These are phyloP conservation scores for Peromyscus aztecus DNA, from an alignment of 2,797 vertebrate species.

Conservation along the genomic window DNA sequence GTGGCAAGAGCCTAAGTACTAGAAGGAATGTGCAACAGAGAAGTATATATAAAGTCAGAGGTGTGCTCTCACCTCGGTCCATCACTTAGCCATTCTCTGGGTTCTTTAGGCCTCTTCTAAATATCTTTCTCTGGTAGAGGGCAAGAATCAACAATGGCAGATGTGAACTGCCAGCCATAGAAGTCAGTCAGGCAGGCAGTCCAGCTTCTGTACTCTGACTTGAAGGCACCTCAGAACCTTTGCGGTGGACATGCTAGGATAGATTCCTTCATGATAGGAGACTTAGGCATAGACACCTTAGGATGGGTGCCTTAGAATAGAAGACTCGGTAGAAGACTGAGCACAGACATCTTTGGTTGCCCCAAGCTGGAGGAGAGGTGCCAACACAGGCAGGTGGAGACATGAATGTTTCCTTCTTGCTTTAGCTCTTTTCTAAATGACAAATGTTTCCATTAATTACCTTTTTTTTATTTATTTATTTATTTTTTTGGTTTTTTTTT, in stretches of 20 bases:
- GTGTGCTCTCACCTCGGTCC: accelerated
- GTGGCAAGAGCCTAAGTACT: background rate
- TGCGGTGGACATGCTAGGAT: background rate
- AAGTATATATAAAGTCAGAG: background rate
- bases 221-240: background rate
- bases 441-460: background rate
- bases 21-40: background rate
- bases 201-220: accelerated
- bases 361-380: background rate
- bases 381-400: background rate
- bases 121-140: background rate
- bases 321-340: too few species aligned
- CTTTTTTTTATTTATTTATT: background rate
- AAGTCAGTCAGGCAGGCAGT: too few species aligned
- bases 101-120: background rate
- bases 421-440: background rate
- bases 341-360: background rate
- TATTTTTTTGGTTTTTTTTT: too few species aligned
- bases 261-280: background rate
- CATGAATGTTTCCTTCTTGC: background rate
- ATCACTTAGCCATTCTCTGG: background rate
- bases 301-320: background rate
- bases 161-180: background rate
- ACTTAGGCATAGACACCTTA: background rate
- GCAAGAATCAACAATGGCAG: background rate